Evolutionary conservation across 2,113 vertebrate species (phyloP).

Genomic region (Coptodon bakossiorum): DNA sequence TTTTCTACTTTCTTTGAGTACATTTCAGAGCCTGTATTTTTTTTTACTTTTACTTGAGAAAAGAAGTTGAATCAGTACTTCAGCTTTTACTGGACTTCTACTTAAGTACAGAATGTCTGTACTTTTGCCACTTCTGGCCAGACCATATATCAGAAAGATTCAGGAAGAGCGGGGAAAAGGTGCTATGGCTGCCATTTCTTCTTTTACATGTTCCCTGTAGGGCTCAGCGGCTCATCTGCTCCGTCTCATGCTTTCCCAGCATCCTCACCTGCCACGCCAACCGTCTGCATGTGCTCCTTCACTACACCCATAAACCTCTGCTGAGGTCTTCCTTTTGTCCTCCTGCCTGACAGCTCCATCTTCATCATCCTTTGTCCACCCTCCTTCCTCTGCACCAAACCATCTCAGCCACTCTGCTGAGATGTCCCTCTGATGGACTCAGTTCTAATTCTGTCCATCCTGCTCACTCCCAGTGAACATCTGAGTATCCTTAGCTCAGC

Average conservation of each 20-base stretch:
- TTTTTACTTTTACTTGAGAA: no score
- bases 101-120: not conserved
- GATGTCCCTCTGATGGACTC: not conserved
- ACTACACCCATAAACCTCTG: not conserved
- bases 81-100: not conserved
- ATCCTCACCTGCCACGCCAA: not conserved
- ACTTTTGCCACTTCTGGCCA: not conserved
- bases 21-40: no score
- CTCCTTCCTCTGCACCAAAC: not conserved
- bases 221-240: not conserved
- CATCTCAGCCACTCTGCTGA: not conserved
- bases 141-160: not conserved
- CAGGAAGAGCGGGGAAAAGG: rapidly evolving
- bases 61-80: no score
- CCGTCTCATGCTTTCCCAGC: not conserved
- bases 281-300: not conserved
- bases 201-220: not conserved
- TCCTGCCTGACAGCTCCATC: not conserved
- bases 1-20: no score
- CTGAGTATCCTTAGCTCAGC: not conserved
- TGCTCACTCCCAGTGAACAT: not conserved
- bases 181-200: not conserved
- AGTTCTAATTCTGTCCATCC: not conserved
- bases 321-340: not conserved
- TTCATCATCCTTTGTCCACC: not conserved